phyloP scores from a whole-genome alignment of 2,888 invertebrate species.

The Carterocephalus palaemon region DNA sequence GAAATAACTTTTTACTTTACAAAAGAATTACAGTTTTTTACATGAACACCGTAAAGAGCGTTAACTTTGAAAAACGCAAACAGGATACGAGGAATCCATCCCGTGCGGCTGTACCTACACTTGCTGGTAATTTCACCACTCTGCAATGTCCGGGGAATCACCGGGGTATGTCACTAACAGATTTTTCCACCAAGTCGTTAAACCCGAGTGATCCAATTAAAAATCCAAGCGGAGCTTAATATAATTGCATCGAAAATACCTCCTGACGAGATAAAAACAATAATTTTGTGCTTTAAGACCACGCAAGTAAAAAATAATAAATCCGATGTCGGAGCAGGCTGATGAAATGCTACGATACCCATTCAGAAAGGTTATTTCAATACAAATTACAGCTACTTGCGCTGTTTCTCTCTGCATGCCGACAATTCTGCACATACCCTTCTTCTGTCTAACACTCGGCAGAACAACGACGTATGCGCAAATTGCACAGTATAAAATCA shows the following conservation, averaged over 20 bases:
- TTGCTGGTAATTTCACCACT: conserved; percentile 26
- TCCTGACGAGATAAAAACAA: conserved; percentile 74
- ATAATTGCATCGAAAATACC: conserved; percentile 77
- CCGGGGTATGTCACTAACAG: conserved; percentile 51
- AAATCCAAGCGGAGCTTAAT: conserved; percentile 67
- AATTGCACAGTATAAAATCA: conserved; percentile 25
- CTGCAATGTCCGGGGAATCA: conserved; percentile 35
- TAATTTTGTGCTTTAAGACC: conserved; percentile 74
- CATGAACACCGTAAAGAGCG: no score
- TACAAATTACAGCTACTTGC: conserved; percentile 77
- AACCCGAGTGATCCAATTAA: conserved; percentile 71
- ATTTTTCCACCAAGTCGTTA: conserved; percentile 62
- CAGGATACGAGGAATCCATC: conserved; percentile 16
- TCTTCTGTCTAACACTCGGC: conserved; percentile 56
- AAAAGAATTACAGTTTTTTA: no score
- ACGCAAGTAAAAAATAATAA: conserved; percentile 74
- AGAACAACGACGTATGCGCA: conserved; percentile 35
- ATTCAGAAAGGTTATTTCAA: conserved; percentile 75
- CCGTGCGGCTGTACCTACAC: conserved; percentile 14
- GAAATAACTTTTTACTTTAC: no score
- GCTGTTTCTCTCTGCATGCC: conserved; percentile 67
- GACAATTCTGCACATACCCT: conserved; percentile 76
- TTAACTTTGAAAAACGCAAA: conserved; percentile 23
- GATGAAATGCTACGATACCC: conserved; percentile 74
- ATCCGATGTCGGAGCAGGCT: conserved; percentile 58